Evolutionary conservation across 1,140 invertebrate genomes (phyloP), one percentile per base, ranked within the genome.

Genomic region (Drosophila willistoni): DNA sequence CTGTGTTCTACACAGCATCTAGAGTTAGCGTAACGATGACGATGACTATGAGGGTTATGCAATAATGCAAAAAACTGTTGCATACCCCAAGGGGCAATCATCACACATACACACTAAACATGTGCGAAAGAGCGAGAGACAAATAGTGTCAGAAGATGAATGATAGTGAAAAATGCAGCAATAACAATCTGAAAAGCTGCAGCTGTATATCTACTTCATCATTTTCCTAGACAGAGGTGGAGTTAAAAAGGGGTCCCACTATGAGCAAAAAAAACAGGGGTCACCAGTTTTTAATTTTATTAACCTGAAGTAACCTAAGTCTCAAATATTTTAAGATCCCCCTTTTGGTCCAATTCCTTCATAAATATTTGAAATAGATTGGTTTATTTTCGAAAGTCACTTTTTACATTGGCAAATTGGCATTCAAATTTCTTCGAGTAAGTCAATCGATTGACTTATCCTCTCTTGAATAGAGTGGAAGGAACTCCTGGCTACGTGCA

Each of bases 31-130:
- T 73, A 73, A 68, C 82, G 75, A 36, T 73, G 72, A 68, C 82
- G 75, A 36, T 12, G 41, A 34, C 14, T 41, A 59, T 29, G 29
- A 29, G 29, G 29, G 68, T 86, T 82, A 87, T 87, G 79, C 71
- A 85, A 82, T 71, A 57, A 65, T 29, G 47, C 42, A 47, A 61
- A 41, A 71, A 71, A 81, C 83, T 85, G 83, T 82, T 81, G 79
- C 83, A 79, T 29, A 70, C 68, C 56, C 41, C 14, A 13, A 44
- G 29, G 25, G 25, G 51, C 68, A 41, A 64, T 42, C 36, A n/a
- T 39, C 42, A 44, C 42, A 29, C 29, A 29, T 7, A 29, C 29
- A 29, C 1, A 29, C 29, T 7, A 29, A 29, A 6, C 29, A 44
- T 22, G 14, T 9, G 14, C 9, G 9, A 2, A 22, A 51, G 44